Percentiles rank a stretch among this genome's conserved stretches.
Conservation (phyloP, 2,113 vertebrate genomes). For the Lanius ludovicianus region DNA sequence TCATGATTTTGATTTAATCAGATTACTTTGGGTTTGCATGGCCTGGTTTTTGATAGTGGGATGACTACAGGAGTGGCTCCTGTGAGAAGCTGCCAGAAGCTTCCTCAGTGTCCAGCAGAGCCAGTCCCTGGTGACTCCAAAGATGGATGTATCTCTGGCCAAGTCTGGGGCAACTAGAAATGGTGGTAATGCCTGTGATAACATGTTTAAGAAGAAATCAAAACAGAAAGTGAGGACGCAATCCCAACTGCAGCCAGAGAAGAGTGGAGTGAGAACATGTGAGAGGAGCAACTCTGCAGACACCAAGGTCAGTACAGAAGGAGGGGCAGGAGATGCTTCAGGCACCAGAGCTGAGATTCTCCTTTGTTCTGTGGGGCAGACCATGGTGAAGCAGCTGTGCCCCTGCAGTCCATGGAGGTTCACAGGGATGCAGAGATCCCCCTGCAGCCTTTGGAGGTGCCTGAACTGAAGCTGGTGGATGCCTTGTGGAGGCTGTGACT, state of each 20-base stretch:
- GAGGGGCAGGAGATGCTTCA: background rate
- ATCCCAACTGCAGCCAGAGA: background rate
- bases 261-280: fast-evolving
- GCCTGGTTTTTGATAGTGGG: background rate
- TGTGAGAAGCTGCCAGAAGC: background rate
- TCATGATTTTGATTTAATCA: background rate
- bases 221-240: background rate
- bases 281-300: fast-evolving
- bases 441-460: background rate
- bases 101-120: background rate
- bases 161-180: background rate
- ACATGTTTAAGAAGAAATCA: background rate
- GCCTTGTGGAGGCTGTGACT: background rate
- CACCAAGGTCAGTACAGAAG: background rate
- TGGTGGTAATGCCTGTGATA: background rate
- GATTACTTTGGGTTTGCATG: background rate
- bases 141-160: background rate
- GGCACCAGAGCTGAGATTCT: fast-evolving
- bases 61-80: background rate
- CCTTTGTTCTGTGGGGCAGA: fast-evolving
- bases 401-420: background rate
- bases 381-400: background rate
- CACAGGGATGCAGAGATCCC: background rate
- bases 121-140: background rate
- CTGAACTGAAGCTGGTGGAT: background rate